phyloP scores from a whole-genome alignment of 2,888 invertebrate genomes.

The Tipula vernalis region DNA sequence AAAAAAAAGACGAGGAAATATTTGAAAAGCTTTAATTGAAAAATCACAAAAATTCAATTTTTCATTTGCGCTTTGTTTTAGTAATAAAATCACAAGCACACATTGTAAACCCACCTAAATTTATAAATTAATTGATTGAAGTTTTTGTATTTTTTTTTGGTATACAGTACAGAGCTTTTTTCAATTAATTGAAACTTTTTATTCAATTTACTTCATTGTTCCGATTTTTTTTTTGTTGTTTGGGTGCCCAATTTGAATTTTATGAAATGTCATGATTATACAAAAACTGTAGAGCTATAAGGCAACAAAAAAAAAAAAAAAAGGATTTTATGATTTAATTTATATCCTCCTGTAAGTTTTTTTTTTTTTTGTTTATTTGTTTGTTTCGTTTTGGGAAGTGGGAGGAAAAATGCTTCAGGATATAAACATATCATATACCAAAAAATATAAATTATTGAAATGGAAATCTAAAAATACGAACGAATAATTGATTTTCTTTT shows the following conservation, averaged over 20 bases:
- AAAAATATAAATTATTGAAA: background rate
- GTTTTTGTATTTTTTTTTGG: background rate
- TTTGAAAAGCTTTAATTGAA: background rate
- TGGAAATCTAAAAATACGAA: background rate
- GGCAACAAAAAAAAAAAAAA: background rate
- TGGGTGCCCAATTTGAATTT: background rate
- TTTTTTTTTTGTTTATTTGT: background rate
- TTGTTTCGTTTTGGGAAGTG: background rate
- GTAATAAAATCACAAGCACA: background rate
- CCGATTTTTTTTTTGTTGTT: background rate
- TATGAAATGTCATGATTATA: background rate
- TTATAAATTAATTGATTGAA: background rate
- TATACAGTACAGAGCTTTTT: background rate
- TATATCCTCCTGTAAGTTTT: background rate
- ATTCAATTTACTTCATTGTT: background rate
- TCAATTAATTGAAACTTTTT: background rate
- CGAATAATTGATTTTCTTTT: background rate
- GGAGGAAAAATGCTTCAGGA: background rate
- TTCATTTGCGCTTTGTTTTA: background rate
- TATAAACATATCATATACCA: background rate
- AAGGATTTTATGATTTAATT: background rate
- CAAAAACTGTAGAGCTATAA: background rate
- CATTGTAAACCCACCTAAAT: background rate
- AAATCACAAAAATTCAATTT: background rate
- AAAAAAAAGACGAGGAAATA: background rate